Evolutionary conservation across 2,797 vertebrate species (phyloP).

Genomic region (Paratrypauchen microcephalus): DNA sequence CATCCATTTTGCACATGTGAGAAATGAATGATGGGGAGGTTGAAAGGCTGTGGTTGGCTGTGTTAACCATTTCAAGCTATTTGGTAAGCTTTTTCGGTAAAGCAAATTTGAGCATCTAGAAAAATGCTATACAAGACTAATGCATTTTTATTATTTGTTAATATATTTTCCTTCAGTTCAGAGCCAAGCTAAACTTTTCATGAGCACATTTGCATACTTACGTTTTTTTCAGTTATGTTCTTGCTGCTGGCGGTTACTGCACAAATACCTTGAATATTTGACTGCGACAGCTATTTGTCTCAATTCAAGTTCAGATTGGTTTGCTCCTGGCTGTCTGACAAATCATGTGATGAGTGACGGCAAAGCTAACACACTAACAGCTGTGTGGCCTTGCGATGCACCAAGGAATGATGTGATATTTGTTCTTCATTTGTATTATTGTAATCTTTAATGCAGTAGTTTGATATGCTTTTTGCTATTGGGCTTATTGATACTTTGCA

Average conservation of each 20-base stretch:
- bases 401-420: background rate
- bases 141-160: too few relatives aligned
- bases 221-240: background rate
- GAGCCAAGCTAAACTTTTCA: background rate
- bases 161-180: too few relatives aligned
- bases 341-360: background rate
- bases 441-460: background rate
- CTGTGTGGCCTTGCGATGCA: background rate
- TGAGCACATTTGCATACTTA: background rate
- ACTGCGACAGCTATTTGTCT: background rate
- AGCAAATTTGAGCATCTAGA: too few relatives aligned
- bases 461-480: background rate
- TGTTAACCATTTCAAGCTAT: too few relatives aligned
- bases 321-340: background rate
- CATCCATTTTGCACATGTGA: too few relatives aligned
- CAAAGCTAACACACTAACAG: background rate
- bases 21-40: too few relatives aligned
- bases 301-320: slow-evolving; percentile 1
- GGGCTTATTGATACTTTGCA: background rate
- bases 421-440: background rate
- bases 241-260: background rate
- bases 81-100: too few relatives aligned
- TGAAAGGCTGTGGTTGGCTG: too few relatives aligned
- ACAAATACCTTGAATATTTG: background rate
- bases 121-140: too few relatives aligned